phyloP scores from a whole-genome alignment of 2,888 invertebrate species.

The Ferrisia virgata region DNA sequence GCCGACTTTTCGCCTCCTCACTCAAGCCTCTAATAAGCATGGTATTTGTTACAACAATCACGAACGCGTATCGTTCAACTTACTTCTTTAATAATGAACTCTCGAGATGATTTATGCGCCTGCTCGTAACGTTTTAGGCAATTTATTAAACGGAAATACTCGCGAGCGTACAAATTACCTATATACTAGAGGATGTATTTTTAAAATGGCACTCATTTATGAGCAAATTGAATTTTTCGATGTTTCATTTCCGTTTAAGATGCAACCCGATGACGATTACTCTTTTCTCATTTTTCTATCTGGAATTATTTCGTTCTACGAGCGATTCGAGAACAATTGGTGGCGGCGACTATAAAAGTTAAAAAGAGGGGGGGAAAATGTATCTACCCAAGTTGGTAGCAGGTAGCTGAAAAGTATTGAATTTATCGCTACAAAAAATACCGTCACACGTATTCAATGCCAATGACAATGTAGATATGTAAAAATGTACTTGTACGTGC shows the following conservation, averaged over 20 bases:
- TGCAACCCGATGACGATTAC: too few relatives aligned
- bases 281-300: background rate
- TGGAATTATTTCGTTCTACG: too few relatives aligned
- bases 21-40: background rate
- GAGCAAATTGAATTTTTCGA: background rate
- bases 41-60: background rate
- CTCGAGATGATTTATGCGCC: slow-evolving; percentile 5
- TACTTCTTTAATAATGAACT: slow-evolving; percentile 6
- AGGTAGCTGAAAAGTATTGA: background rate
- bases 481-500: too few relatives aligned
- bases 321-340: too few relatives aligned
- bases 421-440: background rate
- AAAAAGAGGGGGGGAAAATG: too few relatives aligned
- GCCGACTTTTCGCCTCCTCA: background rate
- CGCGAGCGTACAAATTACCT: background rate
- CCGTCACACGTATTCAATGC: background rate
- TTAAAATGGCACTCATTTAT: background rate
- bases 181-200: background rate
- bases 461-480: background rate
- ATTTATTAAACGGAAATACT: slow-evolving; percentile 2
- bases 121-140: slow-evolving; percentile 3
- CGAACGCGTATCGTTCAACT: slow-evolving; percentile 4
- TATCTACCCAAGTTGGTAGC: too few relatives aligned
- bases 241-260: background rate
- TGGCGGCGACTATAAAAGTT: too few relatives aligned